Base-by-base conservation (phyloP, 2,797 vertebrate species). In the Ctenopoma multispine region DNA sequence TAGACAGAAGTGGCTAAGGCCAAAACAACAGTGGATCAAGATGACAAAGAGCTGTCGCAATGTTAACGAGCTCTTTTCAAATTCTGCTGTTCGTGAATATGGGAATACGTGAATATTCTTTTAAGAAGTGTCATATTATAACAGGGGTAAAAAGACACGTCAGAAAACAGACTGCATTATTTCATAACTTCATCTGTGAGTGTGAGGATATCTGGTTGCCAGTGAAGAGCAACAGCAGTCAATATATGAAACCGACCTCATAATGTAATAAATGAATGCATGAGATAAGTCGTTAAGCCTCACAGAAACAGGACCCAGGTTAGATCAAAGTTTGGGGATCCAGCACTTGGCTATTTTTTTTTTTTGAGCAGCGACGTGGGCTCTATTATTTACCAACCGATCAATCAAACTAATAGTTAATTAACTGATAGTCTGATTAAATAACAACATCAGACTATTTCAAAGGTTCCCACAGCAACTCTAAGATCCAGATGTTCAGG, bases 201-300 rank as follows among this genome's bases (percentile, higher is more conserved):
- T 57, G 67, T 18, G 60, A 66, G 68, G 63, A 69, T 50, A 80
- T 77, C 67, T 64, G 21, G 59, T 41, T 40, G 38, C 38, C 38
- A 40, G 38, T 14, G 31, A 34, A 34, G 31, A 34, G 31, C 31
- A 34, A 34, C 31, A 17, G 40, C 40, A 41, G 40, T 41, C 13
- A 15, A 15, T 41, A 41, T 15, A 41, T 41, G 40, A 41, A 17
- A 41, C 40, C 38, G 31, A 66, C 24, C 65, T 59, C 34, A 58
- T 60, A 57, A 71, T 72, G 66, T 72, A 75, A 84, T 79, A 80
- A 83, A 87, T 81, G 69, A 75, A 77, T 57, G 69, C 48, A 63
- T 51, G 69, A 78, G 53, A 70, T 41, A 62, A 58, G 72, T 18
- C 57, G 59, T 4, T 3, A 72, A 57, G 55, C 34, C 46, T 34